Base-by-base conservation (phyloP, 64 coral and sea anemone genomes). In the Pocillopora verrucosa region DNA sequence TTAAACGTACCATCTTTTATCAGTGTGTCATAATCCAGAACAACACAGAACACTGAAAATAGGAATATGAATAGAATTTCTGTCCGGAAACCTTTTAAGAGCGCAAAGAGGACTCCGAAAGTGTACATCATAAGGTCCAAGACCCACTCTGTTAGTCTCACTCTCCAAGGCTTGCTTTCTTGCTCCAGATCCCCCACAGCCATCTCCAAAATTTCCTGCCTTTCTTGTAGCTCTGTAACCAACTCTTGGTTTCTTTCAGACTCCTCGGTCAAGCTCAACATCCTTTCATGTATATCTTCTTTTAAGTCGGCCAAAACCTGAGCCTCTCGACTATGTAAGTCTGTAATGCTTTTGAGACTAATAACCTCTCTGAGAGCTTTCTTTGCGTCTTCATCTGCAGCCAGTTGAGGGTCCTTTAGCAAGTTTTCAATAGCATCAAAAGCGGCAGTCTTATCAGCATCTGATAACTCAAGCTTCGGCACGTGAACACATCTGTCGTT, bases 401-500 rank as follows among this genome's bases (percentile, higher is more conserved):
- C 34, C 10, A 88, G 34, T 9, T 79, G 38, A 69, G 84, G 74
- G 73, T 88, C 91, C 4, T 73, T 35, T 2, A 92, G 84, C 72
- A 92, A 59, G 16, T 88, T 80, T 58, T 81, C 87, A 3, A 92
- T 80, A 15, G 84, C 25, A 16, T 36, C 34, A 35, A 92, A 87
- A 4, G 83, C 91, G 30, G 51, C 60, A 1, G 34, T 19, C 24
- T 56, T 80, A 36, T 79, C 63, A 70, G 59, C 72, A 35, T 79
- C 61, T 1, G 61, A 17, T 13, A 92, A 17, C 67, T 92, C 84
- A 19, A 70, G 84, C 72, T 59, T 65, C 15, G 82, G 13, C 14
- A 35, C 74, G 64, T 92, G 90, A 20, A 12, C 76, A 61, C 90
- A 87, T 13, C 59, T 83, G 7, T 45, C 19, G 34, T 95, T 95